Base-by-base conservation (phyloP, 2,113 vertebrate genomes). In the Leptocoma aspasia region DNA sequence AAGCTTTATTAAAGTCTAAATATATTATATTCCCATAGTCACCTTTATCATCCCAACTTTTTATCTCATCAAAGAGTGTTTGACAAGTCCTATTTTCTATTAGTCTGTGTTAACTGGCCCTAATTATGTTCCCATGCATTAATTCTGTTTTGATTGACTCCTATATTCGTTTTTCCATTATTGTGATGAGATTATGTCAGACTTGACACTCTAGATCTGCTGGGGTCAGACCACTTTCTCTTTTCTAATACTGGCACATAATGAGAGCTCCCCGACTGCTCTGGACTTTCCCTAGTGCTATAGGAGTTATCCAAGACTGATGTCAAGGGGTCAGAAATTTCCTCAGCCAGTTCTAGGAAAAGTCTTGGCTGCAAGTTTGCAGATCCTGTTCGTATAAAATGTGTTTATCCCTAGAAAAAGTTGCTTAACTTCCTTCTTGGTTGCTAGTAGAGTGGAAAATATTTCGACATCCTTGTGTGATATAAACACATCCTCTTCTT, bases 371-470 rank as follows among this genome's bases (percentile, higher is more conserved):
- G 92, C 92, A 92, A 82, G 41, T 92, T 89, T 86, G 60, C 73
- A 92, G 92, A 96, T 94, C 86, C 86, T 97, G 77, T 91, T 95
- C 49, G 0, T 91, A 91, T 95, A 89, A 97, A 96, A 96, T 92
- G 50, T 96, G 96, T 95, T 97, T 96, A 96, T 95, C 92, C 96
- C 94, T 97, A 94, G 95, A 94, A 97, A 49, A 97, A 89, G 86
- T 97, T 96, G 95, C 95, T 96, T 96, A 97, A 96, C 96, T 96
- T 97, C 96, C 95, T 96, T 86, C 94, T 94, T 91, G 44, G 91
- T 96, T 92, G 81, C 65, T 95, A 94, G 92, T 97, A 95, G 96
- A 95, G 92, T 95, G 95, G 96, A 95, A 97, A 96, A 80, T 96
- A 96, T 96, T 96, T 96, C 86, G 1, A 96, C 92, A 96, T 95